These are phyloP conservation scores for Archocentrus centrarchus DNA, from an alignment of 2,113 vertebrate species.

Conservation along the genomic window DNA sequence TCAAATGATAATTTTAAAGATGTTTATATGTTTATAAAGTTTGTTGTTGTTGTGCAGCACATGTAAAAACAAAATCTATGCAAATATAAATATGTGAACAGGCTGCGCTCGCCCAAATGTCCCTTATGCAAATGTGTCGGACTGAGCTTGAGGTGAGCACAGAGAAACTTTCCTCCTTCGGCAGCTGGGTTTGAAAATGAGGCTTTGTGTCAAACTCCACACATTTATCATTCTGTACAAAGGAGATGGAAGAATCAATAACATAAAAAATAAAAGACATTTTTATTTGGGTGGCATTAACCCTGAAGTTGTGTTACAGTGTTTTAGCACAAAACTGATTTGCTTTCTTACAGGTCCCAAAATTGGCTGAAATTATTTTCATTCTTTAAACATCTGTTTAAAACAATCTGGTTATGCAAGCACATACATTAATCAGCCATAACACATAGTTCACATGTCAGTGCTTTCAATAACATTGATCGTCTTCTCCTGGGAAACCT, in stretches of 20 bases:
- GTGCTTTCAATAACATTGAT: accelerated
- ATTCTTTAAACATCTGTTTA: neutral
- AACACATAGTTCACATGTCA: neutral
- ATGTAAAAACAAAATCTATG: neutral
- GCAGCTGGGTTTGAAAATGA: neutral
- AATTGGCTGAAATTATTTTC: accelerated
- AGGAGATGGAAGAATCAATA: no score
- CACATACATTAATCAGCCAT: neutral
- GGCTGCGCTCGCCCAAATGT: neutral
- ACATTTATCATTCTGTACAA: no score
- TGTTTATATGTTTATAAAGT: neutral
- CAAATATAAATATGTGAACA: neutral
- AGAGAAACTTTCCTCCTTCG: neutral
- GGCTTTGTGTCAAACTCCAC: neutral
- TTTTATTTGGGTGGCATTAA: no score
- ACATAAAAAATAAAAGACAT: no score
- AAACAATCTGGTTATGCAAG: neutral
- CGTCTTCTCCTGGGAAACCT: neutral
- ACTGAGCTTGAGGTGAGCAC: neutral
- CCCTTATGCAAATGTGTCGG: neutral
- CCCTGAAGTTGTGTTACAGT: no score
- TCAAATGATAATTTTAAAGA: neutral
- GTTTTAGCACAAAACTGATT: no score
- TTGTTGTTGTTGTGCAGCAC: neutral
- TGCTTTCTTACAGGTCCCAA: neutral